Base-by-base conservation (phyloP, 2,888 invertebrate genomes). In the Neocrepidodera transversa region DNA sequence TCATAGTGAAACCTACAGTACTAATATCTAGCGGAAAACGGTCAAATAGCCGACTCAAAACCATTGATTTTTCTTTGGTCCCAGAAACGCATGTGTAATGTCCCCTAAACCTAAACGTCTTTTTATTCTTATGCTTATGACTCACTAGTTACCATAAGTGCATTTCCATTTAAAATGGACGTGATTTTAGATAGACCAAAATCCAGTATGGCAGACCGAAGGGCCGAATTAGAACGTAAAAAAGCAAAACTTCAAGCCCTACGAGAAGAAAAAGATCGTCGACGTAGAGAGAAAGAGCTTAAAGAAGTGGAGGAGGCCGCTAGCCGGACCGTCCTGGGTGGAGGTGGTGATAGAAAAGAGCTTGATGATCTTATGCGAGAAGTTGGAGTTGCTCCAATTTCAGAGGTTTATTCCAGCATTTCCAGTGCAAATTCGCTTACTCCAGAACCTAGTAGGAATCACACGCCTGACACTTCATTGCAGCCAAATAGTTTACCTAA, bases 191-290 rank as follows among this genome's bases (percentile, higher is more conserved):
- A 68, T 68, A 68, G 62, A 65, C 67, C 69, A 26, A 69, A 69
- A 67, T 64, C 74, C 35, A 76, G 71, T 54, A 92, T 92, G 92
- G 88, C 91, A 51, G 95, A 95, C 81, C 87, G 95, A 64, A 93
- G 93, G 79, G 93, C 92, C n/a, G 95, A 95, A 81, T 79, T 95
- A 73, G 95, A 95, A 81, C 86, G 93, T 62, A 95, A 95, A 80
- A 93, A 94, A 79, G 93, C 93, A 17, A 94, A 93, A 81, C 85
- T 95, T 69, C 92, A 93, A 76, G 93, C 93, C 16, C 84, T 95
- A 54, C 84, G 94, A 1, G 94, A 95, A 70, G 94, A 95, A 79
- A 95, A 95, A 75, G 93, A 93, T 78, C 85, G 93, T 6, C 85
- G 93, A 60, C 84, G 91, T 45, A 84, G 89, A 58, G 94, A 94